Percentiles rank a stretch among this genome's conserved stretches.
Conservation (phyloP, 2,113 vertebrate species). For the Thinocorus orbignyianus region DNA sequence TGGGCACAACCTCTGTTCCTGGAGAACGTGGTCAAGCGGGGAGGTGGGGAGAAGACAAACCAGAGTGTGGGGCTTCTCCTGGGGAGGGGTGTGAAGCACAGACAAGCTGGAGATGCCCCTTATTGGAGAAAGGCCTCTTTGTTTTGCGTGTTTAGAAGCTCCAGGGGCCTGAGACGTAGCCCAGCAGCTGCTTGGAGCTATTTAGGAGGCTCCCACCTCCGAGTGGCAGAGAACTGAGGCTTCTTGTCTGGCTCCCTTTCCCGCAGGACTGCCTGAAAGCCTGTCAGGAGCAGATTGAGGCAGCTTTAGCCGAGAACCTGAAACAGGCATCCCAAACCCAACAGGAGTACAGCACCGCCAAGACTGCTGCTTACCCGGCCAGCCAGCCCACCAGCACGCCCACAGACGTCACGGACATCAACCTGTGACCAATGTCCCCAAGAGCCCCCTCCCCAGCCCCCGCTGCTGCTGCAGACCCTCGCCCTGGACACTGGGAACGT, state of each 20-base stretch:
- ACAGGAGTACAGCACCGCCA: constrained; percentile 46
- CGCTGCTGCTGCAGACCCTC: neutral
- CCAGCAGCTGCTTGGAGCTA: neutral
- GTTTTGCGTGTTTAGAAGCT: neutral
- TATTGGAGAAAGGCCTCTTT: neutral
- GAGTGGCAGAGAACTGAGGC: neutral
- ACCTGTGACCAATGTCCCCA: constrained; percentile 50
- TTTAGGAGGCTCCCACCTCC: neutral
- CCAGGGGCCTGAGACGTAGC: neutral
- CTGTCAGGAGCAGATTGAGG: constrained; percentile 84
- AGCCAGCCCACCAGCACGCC: constrained; percentile 78
- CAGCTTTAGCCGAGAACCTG: constrained; percentile 78
- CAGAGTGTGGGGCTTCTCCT: neutral
- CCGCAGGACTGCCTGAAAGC: constrained; percentile 81
- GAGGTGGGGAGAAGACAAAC: neutral
- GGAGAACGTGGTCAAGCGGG: neutral
- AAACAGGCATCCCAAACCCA: constrained; percentile 65
- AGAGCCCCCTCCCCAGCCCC: neutral
- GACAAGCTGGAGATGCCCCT: neutral
- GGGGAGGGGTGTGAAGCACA: neutral
- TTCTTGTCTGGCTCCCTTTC: neutral
- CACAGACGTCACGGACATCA: constrained; percentile 80
- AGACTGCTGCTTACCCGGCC: constrained; percentile 58
- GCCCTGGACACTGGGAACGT: neutral
- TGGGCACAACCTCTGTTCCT: neutral